Percentiles rank a stretch among this genome's conserved stretches.
phyloP scores from a whole-genome alignment of 2,888 invertebrate genomes.

The Deilephila porcellus region DNA sequence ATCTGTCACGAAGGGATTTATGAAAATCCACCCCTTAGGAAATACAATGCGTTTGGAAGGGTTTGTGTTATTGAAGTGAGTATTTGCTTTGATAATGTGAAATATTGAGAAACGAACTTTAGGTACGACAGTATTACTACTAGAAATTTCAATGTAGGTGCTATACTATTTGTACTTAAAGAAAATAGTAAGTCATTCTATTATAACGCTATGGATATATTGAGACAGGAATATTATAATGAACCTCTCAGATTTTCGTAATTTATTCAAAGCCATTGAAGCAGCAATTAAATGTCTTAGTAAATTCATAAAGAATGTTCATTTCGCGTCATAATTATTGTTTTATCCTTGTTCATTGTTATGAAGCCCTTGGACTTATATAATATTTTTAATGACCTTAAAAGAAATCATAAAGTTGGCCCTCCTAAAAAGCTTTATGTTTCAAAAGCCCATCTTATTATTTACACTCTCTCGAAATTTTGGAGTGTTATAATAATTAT shows the following conservation, averaged over 20 bases:
- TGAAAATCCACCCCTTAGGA: neutral
- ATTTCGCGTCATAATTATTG: neutral
- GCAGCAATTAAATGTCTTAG: neutral
- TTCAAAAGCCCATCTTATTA: neutral
- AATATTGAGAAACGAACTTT: no score
- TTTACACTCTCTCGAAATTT: neutral
- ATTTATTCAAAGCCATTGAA: neutral
- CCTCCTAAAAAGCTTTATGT: neutral
- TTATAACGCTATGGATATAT: no score
- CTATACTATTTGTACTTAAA: no score
- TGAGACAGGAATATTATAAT: neutral
- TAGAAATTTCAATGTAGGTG: no score
- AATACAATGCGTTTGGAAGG: neutral
- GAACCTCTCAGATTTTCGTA: neutral
- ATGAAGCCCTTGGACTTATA: neutral
- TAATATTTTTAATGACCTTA: neutral
- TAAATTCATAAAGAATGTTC: neutral
- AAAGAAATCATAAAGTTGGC: neutral
- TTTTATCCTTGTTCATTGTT: neutral
- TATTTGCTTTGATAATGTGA: no score
- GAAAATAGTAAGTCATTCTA: no score
- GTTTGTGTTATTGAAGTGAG: neutral
- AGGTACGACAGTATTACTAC: no score
- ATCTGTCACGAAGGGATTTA: neutral
- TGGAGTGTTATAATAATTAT: no score